Conservation (phyloP, 1,140 invertebrate species). For the Gryllus bimaculatus region DNA sequence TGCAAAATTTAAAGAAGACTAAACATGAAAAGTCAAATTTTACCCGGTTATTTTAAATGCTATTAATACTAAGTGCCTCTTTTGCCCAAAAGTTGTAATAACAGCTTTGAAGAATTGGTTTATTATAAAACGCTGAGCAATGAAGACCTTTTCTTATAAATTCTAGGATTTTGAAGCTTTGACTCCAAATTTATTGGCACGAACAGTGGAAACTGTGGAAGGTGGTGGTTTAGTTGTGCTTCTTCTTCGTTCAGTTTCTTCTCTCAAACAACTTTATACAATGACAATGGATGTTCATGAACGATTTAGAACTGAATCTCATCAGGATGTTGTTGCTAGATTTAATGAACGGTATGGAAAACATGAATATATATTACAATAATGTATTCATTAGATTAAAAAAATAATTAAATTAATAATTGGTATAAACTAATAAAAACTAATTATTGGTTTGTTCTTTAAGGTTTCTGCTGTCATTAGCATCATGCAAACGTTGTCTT, state of each 20-base stretch:
- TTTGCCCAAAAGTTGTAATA: neutral
- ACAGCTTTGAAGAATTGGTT: neutral
- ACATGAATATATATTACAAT: neutral
- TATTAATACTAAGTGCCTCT: neutral
- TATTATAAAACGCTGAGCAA: neutral
- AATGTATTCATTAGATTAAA: neutral
- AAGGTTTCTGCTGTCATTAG: constrained; percentile 84
- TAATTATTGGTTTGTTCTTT: constrained; percentile 15
- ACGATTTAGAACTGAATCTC: constrained; percentile 87
- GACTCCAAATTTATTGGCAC: constrained; percentile 94
- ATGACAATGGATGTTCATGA: constrained; percentile 99
- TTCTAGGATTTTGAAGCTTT: constrained; percentile 93
- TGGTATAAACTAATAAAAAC: neutral
- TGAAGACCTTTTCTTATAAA: neutral
- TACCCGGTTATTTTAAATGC: neutral
- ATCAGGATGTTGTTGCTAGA: constrained; percentile 81
- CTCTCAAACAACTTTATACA: constrained; percentile 89
- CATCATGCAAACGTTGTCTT: constrained; percentile 78
- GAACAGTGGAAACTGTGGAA: constrained; percentile 97
- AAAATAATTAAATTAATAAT: neutral
- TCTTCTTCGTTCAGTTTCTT: constrained; percentile 70
- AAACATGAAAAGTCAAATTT: constrained; percentile 11
- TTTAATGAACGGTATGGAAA: constrained; percentile 79
- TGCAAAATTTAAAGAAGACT: neutral
- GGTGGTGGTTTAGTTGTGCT: constrained; percentile 92